Base-by-base conservation (phyloP, 2,113 vertebrate genomes). In the Phalacrocorax aristotelis region DNA sequence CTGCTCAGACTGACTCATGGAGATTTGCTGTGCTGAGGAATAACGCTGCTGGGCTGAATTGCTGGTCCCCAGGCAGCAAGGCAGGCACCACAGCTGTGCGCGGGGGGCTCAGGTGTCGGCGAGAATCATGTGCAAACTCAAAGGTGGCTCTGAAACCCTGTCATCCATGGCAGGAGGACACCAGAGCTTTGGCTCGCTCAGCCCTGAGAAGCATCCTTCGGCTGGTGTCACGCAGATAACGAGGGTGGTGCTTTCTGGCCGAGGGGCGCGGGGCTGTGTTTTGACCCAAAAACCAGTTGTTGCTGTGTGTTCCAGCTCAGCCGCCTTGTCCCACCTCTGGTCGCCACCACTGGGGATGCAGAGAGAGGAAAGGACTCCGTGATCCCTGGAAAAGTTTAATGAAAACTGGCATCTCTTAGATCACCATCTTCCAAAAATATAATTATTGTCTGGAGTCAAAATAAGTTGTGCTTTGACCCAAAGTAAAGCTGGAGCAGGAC, bases 21-120 rank as follows among this genome's bases (percentile, higher is more conserved):
- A 68, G 62, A 32, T 58, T 25, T 0, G 2, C 21, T n/a, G 54
- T 34, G 55, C 40, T 79, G 84, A 86, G 40, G 40, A 51, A 57
- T 25, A 75, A 66, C 36, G 27, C 44, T 22, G 46, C 46, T 0
- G 3, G 77, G 57, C 16, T 27, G 54, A 51, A 34, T 13, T 61
- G 14, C 40, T 34, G 44, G 7, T 58, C 7, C 74, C 7, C 12
- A 40, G 58, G 48, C 65, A 62, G 29, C 0, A 7, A 52, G 57
- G 51, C 2, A 8, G 58, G 46, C 15, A 1, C 49, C 4, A 34
- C 3, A 5, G 62, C 79, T 75, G 42, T 10, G 17, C 12, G 0
- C 1, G 16, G 3, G 25, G 19, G 6, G 11, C 4, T 88, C 10
- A 1, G 30, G 2, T 5, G 0, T 20, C 34, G 75, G 25, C 25